Percentiles rank a stretch among this genome's conserved stretches.
Conservation (phyloP, 2,113 vertebrate genomes). For the Thamnophis sirtalis region DNA sequence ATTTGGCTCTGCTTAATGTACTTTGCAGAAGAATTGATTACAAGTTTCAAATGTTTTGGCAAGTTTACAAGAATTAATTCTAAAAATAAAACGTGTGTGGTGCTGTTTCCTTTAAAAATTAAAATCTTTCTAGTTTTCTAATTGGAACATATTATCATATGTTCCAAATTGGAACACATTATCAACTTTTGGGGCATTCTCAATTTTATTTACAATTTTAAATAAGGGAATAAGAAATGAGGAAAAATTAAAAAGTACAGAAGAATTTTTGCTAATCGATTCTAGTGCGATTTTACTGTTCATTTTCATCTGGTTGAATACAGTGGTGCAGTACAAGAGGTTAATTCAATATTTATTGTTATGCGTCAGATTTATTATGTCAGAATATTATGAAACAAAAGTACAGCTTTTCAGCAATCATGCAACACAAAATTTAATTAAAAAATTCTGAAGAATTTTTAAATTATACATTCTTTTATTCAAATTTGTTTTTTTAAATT, state of each 20-base stretch:
- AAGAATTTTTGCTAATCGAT: neutral
- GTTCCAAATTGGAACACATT: neutral
- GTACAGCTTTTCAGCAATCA: neutral
- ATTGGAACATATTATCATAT: neutral
- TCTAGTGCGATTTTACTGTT: neutral
- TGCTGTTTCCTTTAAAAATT: neutral
- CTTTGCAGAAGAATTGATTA: neutral
- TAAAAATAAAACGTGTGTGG: neutral
- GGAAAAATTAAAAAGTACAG: neutral
- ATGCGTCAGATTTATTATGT: neutral
- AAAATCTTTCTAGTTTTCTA: neutral
- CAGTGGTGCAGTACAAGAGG: neutral
- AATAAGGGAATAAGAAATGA: neutral
- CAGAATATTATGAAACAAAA: neutral
- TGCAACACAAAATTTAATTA: neutral
- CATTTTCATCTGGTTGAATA: neutral
- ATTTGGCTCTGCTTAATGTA: neutral
- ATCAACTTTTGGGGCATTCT: neutral
- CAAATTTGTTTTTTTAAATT: neutral
- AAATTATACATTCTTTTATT: neutral
- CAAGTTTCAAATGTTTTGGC: neutral
- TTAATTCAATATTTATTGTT: neutral
- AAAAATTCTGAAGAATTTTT: neutral
- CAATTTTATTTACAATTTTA: neutral
- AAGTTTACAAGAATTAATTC: neutral